These are phyloP conservation scores for Trogon melanurus DNA, from an alignment of 2,113 vertebrate species.

Conservation along the genomic window DNA sequence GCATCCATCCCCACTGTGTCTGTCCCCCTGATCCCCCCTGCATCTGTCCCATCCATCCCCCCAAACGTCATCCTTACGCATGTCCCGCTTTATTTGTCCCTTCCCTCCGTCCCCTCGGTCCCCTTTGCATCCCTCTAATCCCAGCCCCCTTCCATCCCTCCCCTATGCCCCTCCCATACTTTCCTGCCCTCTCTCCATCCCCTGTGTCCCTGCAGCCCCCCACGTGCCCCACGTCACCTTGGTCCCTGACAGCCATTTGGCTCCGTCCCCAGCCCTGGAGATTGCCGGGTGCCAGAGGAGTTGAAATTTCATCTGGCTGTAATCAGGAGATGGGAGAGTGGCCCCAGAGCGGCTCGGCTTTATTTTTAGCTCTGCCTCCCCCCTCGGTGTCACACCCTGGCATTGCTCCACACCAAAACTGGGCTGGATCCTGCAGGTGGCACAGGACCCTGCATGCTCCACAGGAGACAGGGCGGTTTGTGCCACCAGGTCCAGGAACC, in stretches of 20 bases:
- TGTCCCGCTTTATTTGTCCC: background rate
- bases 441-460: background rate
- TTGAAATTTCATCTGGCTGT: slow-evolving; percentile 64
- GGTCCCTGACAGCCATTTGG: background rate
- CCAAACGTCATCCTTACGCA: background rate
- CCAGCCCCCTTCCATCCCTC: too few relatives aligned
- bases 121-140: background rate
- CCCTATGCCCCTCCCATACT: background rate
- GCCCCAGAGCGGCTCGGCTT: background rate
- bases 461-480: accelerated
- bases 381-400: accelerated
- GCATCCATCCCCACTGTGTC: background rate
- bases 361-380: slow-evolving; percentile 56
- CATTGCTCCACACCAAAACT: accelerated
- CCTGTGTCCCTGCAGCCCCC: background rate
- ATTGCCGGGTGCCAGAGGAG: background rate
- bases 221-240: background rate
- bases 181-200: background rate
- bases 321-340: slow-evolving; percentile 4
- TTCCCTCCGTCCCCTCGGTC: background rate
- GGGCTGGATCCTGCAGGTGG: background rate
- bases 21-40: too few relatives aligned
- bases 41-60: too few relatives aligned
- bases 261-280: background rate
- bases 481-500: background rate